Percentiles rank a stretch among this genome's conserved stretches.
Evolutionary conservation across 2,113 vertebrate species (phyloP).

Genomic region (Nematolebias whitei): DNA sequence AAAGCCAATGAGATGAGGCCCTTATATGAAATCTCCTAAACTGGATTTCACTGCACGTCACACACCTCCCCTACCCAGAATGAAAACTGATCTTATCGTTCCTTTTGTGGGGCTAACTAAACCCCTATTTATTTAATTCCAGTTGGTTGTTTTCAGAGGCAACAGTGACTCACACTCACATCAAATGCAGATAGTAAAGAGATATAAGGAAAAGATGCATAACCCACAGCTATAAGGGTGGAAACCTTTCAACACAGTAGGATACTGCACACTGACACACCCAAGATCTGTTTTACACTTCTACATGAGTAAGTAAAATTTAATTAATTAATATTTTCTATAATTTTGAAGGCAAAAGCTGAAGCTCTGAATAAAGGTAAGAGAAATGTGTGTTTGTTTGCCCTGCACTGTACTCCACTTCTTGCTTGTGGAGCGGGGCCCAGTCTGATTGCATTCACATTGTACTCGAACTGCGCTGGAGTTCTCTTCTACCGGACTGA

Average conservation of each 20-base stretch:
- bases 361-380: no score
- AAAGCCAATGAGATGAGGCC: constrained; percentile 23
- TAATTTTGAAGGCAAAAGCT: no score
- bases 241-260: constrained; percentile 17
- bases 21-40: constrained; percentile 58
- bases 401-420: no score
- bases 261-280: constrained; percentile 2
- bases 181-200: constrained; percentile 29
- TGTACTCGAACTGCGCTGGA: no score
- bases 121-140: constrained; percentile 60
- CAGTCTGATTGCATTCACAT: no score
- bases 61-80: constrained; percentile 42
- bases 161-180: constrained; percentile 65
- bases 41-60: constrained; percentile 47
- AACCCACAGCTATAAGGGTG: constrained; percentile 3
- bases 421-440: no score
- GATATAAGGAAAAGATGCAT: constrained; percentile 24
- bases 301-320: no score
- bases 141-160: constrained; percentile 43
- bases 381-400: no score
- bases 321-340: no score
- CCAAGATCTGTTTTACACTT: not conserved
- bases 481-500: no score
- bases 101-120: constrained; percentile 35
- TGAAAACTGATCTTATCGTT: constrained; percentile 66